A percentile compares a stretch with the other conserved stretches of the same genome.
phyloP scores from a whole-genome alignment of 2,888 invertebrate genomes.

The Lysandra coridon region DNA sequence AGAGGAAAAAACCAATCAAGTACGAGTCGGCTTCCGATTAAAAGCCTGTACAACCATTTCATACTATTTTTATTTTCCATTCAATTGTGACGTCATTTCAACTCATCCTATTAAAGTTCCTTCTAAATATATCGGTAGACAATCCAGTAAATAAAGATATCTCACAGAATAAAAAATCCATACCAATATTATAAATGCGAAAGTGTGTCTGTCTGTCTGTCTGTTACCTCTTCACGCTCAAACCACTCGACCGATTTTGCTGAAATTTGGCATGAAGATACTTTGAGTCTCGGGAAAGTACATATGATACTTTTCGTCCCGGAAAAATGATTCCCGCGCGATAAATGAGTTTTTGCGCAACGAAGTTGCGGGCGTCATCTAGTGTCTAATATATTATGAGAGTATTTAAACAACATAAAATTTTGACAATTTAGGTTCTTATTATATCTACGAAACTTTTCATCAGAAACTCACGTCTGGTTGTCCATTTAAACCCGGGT shows the following conservation, averaged over 20 bases:
- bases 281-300: too few relatives aligned
- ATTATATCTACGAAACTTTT: background rate
- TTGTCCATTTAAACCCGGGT: background rate
- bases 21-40: slow-evolving; percentile 46
- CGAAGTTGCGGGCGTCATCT: too few relatives aligned
- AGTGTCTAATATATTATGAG: background rate
- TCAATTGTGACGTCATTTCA: slow-evolving; percentile 29
- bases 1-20: slow-evolving; percentile 55
- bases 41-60: slow-evolving; percentile 39
- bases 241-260: too few relatives aligned
- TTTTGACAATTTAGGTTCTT: background rate
- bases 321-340: too few relatives aligned
- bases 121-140: background rate
- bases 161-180: background rate
- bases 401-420: too few relatives aligned
- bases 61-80: slow-evolving; percentile 37
- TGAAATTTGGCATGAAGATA: too few relatives aligned
- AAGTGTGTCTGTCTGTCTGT: too few relatives aligned
- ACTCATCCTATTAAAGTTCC: background rate
- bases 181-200: too few relatives aligned
- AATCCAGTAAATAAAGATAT: background rate
- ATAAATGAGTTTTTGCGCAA: too few relatives aligned
- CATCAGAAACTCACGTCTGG: background rate
- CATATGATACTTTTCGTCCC: too few relatives aligned
- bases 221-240: too few relatives aligned